Evolutionary conservation across 2,113 vertebrate species (phyloP), one percentile per base, ranked within the genome.

Genomic region (Furnarius figulus): DNA sequence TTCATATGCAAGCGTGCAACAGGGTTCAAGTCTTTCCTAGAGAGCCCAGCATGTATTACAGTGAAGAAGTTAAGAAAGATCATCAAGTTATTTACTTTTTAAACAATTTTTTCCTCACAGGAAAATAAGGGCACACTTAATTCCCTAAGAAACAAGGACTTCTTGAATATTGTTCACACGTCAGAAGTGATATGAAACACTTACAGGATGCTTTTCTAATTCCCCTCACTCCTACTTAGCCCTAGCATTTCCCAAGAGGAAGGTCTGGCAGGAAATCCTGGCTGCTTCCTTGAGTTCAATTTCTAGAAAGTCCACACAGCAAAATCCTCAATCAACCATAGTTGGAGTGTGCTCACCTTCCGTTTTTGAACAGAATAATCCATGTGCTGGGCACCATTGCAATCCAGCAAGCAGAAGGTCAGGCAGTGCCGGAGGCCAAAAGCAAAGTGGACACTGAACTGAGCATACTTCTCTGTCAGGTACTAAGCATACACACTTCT

Each of bases 221-320:
- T 53, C 28, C 15, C 30, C 47, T 92, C 50, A 62, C 16, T 55
- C 46, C 14, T 23, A 37, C 76, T 73, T 39, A 50, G 25, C 33
- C 30, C 14, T 27, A 86, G 39, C 46, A 77, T 39, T 73, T 93
- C 59, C 72, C 55, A 70, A 70, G 67, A 88, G 79, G 49, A 90
- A 91, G 25, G 23, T 63, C 58, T 85, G 42, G 66, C 85, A 83
- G 95, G 95, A 94, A 89, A 92, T 79, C 96, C 95, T 97, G 92
- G 35, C 20, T 77, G 50, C 92, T 96, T 98, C 85, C 95, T 85
- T 84, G 75, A 81, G 30, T 97, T 95, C 90, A 23, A 90, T 93
- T 87, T 93, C 56, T 7, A 1, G n/a, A n/a, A 95, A 88, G 24
- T 74, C 33, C 42, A 87, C 75, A 63, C 6, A 66, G 56, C 49